Conservation (phyloP, 2,888 invertebrate genomes). For the Phorcus lineatus region DNA sequence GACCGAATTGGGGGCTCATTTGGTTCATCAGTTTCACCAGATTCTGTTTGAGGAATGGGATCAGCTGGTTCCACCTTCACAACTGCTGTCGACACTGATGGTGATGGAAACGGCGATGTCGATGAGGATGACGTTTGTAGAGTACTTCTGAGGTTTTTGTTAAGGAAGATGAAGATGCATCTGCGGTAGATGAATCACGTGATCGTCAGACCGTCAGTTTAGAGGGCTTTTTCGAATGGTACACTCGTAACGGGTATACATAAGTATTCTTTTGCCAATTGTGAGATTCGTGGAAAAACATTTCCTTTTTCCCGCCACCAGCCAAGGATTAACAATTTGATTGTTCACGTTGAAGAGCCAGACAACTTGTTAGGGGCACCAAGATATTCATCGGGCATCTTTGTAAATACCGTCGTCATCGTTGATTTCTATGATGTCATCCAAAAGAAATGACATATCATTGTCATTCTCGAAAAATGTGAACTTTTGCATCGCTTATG, state of each 20-base stretch:
- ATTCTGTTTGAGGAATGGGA: no score
- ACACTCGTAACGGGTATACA: conserved; percentile 32
- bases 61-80: no score
- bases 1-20: no score
- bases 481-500: neutral
- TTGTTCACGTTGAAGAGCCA: neutral
- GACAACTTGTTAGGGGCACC: neutral
- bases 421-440: neutral
- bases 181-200: neutral
- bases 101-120: no score
- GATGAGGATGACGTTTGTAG: no score
- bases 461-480: neutral
- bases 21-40: no score
- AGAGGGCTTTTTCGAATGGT: conserved; percentile 26
- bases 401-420: neutral
- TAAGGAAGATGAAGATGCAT: neutral
- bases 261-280: neutral
- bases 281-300: conserved; percentile 7
- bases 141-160: neutral
- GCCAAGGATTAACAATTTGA: neutral
- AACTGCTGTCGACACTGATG: no score
- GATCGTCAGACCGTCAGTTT: conserved; percentile 9
- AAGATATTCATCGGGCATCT: neutral
- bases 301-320: conserved; percentile 31
- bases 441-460: neutral